These are phyloP conservation scores for Stegastes partitus DNA, from an alignment of 2,113 vertebrate genomes.

Conservation along the genomic window DNA sequence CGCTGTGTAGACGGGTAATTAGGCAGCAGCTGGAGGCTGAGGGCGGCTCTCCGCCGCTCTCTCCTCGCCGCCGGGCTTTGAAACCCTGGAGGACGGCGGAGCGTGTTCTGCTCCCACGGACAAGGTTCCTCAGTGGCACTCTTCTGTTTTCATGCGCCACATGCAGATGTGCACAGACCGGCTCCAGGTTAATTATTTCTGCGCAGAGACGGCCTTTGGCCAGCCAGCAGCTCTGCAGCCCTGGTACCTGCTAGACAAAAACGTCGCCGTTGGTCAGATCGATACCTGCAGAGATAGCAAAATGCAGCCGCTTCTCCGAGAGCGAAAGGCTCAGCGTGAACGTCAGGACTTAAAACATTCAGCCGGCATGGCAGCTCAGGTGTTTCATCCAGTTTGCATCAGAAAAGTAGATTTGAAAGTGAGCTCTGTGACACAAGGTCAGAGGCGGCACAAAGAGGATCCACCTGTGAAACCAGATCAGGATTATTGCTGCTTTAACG, in stretches of 20 bases:
- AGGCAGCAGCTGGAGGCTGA: not conserved
- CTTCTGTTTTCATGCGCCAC: slow-evolving; percentile 6
- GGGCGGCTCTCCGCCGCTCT: not conserved
- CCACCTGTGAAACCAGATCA: slow-evolving; percentile 41
- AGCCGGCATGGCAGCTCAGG: slow-evolving; percentile 6
- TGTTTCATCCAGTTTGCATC: slow-evolving; percentile 65
- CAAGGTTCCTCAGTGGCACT: slow-evolving; percentile 1
- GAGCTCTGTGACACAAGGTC: slow-evolving; percentile 34
- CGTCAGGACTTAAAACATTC: slow-evolving; percentile 7
- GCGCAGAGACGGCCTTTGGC: not conserved
- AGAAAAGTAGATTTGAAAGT: slow-evolving; percentile 51
- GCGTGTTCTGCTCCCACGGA: slow-evolving; percentile 25
- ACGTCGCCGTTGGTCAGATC: not conserved
- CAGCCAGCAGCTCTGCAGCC: not conserved
- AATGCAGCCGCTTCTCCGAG: not conserved
- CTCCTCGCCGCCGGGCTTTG: not conserved
- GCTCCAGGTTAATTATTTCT: slow-evolving; percentile 3
- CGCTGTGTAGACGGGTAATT: slow-evolving; percentile 30
- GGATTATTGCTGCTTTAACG: slow-evolving; percentile 41
- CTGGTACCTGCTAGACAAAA: slow-evolving; percentile 8
- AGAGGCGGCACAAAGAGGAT: slow-evolving; percentile 12
- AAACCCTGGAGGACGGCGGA: slow-evolving; percentile 8
- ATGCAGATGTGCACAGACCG: not conserved
- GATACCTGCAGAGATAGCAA: not conserved
- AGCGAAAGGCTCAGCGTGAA: not conserved